These are phyloP conservation scores for Tachyglossus aculeatus DNA, from an alignment of 2,797 vertebrate genomes.

Conservation along the genomic window DNA sequence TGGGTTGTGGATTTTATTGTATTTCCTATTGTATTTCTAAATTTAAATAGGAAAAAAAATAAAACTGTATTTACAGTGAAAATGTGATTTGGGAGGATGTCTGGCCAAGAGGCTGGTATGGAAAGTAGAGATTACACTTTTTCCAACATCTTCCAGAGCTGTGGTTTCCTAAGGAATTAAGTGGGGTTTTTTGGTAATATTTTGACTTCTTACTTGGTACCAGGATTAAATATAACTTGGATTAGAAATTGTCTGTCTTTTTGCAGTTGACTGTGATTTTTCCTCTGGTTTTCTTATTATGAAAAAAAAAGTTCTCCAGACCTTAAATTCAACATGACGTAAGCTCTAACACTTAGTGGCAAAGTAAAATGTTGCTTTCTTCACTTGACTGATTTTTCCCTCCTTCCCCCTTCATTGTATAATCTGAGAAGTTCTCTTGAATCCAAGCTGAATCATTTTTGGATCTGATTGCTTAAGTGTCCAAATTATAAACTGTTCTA, in stretches of 20 bases:
- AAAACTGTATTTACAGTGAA: slow-evolving; percentile 43
- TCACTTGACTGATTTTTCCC: neutral
- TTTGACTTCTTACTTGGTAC: slow-evolving; percentile 48
- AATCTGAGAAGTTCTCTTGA: slow-evolving; percentile 10
- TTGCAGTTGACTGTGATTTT: neutral
- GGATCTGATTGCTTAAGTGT: neutral
- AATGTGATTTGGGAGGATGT: slow-evolving; percentile 38
- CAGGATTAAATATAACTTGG: slow-evolving; percentile 32
- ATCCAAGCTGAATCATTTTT: slow-evolving; percentile 13
- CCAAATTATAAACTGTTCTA: neutral
- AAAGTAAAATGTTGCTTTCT: slow-evolving; percentile 13
- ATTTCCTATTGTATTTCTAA: too few species aligned
- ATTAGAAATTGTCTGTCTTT: slow-evolving; percentile 30
- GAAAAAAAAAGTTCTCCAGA: slow-evolving; percentile 9
- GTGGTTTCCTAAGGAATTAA: slow-evolving; percentile 43
- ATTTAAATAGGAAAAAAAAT: too few species aligned
- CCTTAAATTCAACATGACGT: slow-evolving; percentile 46
- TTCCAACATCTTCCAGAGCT: slow-evolving; percentile 50
- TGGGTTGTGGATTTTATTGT: too few species aligned
- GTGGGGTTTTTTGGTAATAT: slow-evolving; percentile 35
- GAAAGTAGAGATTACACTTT: slow-evolving; percentile 55
- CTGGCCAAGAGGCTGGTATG: slow-evolving; percentile 51
- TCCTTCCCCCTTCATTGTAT: slow-evolving; percentile 27
- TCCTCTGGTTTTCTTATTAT: slow-evolving; percentile 32
- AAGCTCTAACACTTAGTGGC: slow-evolving; percentile 41